Percentiles rank a stretch among this genome's conserved stretches.
phyloP scores from a whole-genome alignment of 2,888 invertebrate genomes.

The Chrysolina haemoptera region DNA sequence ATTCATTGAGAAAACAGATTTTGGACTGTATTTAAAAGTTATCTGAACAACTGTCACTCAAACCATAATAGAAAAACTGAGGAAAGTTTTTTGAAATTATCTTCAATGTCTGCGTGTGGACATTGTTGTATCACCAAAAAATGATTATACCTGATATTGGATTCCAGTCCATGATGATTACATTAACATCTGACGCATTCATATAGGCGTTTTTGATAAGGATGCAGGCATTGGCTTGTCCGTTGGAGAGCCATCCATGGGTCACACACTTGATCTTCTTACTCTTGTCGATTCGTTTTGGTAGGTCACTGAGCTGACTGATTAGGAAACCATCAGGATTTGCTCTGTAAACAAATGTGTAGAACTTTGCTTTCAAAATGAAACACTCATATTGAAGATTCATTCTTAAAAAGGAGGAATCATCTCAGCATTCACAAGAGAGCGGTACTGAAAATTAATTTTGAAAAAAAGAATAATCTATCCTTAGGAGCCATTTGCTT shows the following conservation, averaged over 20 bases:
- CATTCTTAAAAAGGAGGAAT: too few species aligned
- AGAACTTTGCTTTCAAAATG: too few species aligned
- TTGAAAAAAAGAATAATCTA: too few species aligned
- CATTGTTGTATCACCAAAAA: neutral
- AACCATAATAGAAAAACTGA: too few species aligned
- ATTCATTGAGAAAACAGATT: neutral
- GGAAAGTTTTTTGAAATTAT: too few species aligned
- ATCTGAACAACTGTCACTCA: too few species aligned
- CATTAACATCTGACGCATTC: constrained; percentile 69
- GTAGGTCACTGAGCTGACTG: constrained; percentile 33
- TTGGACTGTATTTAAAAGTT: too few species aligned
- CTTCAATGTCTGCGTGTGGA: too few species aligned
- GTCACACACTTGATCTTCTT: constrained; percentile 72
- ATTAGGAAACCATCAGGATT: constrained; percentile 43
- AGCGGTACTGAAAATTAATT: too few species aligned
- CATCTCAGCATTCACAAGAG: too few species aligned
- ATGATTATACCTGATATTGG: constrained; percentile 38
- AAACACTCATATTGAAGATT: too few species aligned
- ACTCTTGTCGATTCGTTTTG: constrained; percentile 65
- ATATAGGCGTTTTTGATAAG: constrained; percentile 70
- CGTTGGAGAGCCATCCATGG: constrained; percentile 72
- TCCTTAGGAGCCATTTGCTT: too few species aligned
- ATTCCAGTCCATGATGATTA: constrained; percentile 66
- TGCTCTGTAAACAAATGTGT: constrained; percentile 41
- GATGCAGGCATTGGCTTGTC: constrained; percentile 67